phyloP scores from a whole-genome alignment of 2,888 invertebrate species.

The Archips crataeganus region DNA sequence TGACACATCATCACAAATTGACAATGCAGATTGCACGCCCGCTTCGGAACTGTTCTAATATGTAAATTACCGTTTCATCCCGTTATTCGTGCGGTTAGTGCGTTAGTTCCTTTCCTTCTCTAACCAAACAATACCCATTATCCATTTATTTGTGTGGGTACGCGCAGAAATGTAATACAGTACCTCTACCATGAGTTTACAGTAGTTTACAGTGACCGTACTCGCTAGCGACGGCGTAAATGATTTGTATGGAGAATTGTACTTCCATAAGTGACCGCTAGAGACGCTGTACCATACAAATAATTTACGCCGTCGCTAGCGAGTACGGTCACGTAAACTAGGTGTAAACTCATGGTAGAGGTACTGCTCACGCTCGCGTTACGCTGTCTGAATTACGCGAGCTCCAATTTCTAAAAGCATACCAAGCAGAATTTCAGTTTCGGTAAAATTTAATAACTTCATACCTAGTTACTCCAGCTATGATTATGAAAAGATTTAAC shows the following conservation, averaged over 20 bases:
- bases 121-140: conserved; percentile 11
- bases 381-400: conserved; percentile 30
- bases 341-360: no score
- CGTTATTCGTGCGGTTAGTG: conserved; percentile 28
- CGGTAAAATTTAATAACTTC: conserved; percentile 23
- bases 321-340: no score
- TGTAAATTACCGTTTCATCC: conserved; percentile 4
- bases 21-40: no score
- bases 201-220: no score
- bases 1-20: neutral
- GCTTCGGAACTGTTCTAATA: neutral
- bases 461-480: neutral
- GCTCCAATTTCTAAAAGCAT: conserved; percentile 36
- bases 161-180: conserved; percentile 24
- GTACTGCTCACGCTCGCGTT: conserved; percentile 18
- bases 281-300: no score
- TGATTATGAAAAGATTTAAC: neutral
- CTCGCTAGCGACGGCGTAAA: no score
- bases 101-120: conserved; percentile 24
- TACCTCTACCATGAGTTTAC: no score
- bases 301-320: no score
- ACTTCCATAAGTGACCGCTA: no score
- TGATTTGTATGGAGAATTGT: no score
- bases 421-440: conserved; percentile 30
- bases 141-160: neutral